Conservation (phyloP, 1,140 invertebrate species). For the Aleiodes sp. region DNA sequence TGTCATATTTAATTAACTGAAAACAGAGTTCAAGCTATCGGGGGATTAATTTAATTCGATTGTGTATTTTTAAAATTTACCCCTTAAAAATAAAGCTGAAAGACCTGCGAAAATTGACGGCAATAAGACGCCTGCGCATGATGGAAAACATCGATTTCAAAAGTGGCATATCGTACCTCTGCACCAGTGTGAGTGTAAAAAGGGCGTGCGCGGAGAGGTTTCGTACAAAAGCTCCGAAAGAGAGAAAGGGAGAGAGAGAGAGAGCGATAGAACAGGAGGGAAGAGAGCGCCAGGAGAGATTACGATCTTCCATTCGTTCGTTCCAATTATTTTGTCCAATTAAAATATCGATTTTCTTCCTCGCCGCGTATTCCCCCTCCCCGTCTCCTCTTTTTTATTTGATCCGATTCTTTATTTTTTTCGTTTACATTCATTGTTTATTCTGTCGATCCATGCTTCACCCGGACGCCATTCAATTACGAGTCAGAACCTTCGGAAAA, state of each 20-base stretch:
- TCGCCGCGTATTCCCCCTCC: constrained; percentile 37
- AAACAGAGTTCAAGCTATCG: constrained; percentile 48
- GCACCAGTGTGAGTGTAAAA: constrained; percentile 6
- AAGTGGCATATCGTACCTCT: constrained; percentile 24
- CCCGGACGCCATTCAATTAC: constrained; percentile 57
- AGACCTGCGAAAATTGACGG: constrained; percentile 9
- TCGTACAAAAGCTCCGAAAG: constrained; percentile 1
- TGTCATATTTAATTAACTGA: constrained; percentile 54
- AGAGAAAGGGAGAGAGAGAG: constrained; percentile 29
- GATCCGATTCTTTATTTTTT: constrained; percentile 9
- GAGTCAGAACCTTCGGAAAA: constrained; percentile 36
- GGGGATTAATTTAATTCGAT: constrained; percentile 39
- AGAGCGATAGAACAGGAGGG: constrained; percentile 30
- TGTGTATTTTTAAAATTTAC: background rate
- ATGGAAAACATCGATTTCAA: constrained; percentile 19
- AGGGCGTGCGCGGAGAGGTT: constrained; percentile 20
- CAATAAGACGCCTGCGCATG: background rate
- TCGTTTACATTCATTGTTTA: background rate
- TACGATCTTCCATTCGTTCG: constrained; percentile 64
- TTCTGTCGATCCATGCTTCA: constrained; percentile 24
- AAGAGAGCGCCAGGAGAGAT: constrained; percentile 54
- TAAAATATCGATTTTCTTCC: constrained; percentile 66
- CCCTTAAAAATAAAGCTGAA: background rate
- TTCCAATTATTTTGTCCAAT: constrained; percentile 67
- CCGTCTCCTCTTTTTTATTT: constrained; percentile 6